Conservation (phyloP, 1,140 invertebrate species). For the Drosophila santomea region DNA sequence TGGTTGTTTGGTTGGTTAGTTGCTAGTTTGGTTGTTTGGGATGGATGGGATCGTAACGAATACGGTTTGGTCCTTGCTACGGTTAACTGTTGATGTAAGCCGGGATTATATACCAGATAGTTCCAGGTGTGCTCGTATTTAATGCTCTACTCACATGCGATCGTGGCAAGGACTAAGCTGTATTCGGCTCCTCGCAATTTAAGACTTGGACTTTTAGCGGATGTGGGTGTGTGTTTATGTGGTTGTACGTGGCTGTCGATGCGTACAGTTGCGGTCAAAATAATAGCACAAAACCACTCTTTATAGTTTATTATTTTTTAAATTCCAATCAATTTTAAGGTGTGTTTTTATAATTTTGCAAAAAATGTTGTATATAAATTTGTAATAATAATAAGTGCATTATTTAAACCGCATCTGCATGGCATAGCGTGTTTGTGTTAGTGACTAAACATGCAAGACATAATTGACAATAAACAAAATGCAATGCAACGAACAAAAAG, state of each 20-base stretch:
- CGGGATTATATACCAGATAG: constrained; percentile 64
- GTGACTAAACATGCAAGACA: constrained; percentile 47
- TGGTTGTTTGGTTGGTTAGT: background rate
- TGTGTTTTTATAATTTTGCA: background rate
- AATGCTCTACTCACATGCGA: constrained; percentile 77
- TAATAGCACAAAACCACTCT: background rate
- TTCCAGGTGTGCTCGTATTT: constrained; percentile 44
- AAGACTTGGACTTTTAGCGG: constrained; percentile 21
- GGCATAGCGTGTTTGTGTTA: constrained; percentile 1
- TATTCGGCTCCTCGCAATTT: constrained; percentile 68
- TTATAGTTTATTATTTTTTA: background rate
- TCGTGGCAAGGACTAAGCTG: constrained; percentile 84
- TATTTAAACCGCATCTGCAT: constrained; percentile 1
- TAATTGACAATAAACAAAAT: constrained; percentile 26
- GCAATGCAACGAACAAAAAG: constrained; percentile 21
- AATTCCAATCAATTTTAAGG: too few relatives aligned
- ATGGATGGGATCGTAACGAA: constrained; percentile 62
- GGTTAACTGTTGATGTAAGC: constrained; percentile 74
- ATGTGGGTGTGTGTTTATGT: constrained; percentile 18
- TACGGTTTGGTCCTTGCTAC: constrained; percentile 83
- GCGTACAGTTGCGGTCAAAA: constrained; percentile 16
- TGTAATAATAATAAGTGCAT: too few relatives aligned
- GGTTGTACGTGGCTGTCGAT: background rate
- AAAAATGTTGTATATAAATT: background rate
- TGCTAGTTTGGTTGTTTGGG: constrained; percentile 20